These are phyloP conservation scores for Rhodophaea formosa DNA, from an alignment of 2,888 invertebrate species.

Conservation along the genomic window DNA sequence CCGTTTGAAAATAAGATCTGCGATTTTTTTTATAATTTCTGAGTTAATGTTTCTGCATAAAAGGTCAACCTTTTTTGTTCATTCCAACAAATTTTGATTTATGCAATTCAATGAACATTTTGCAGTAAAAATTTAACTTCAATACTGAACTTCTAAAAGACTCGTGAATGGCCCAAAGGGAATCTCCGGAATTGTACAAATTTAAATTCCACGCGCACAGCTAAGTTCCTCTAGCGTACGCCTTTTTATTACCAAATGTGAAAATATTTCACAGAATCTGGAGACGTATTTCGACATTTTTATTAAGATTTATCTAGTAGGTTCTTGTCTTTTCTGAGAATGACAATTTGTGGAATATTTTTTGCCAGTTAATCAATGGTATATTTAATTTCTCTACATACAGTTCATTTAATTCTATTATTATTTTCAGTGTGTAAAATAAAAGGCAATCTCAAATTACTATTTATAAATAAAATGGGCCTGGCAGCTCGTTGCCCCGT, in stretches of 20 bases:
- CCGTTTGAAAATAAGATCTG: too few relatives aligned
- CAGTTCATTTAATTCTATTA: too few relatives aligned
- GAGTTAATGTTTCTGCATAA: too few relatives aligned
- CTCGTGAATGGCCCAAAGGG: neutral
- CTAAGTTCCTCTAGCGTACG: slow-evolving; percentile 5
- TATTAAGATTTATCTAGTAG: neutral
- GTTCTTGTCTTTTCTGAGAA: neutral
- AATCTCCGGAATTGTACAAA: neutral
- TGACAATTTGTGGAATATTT: neutral
- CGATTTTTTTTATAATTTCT: too few relatives aligned
- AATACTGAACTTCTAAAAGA: neutral
- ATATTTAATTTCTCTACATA: neutral
- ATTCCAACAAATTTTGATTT: neutral
- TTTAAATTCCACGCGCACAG: slow-evolving; percentile 4
- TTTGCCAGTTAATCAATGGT: neutral
- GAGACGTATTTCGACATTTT: neutral
- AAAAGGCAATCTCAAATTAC: too few relatives aligned
- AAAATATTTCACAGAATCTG: neutral
- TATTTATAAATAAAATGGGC: too few relatives aligned
- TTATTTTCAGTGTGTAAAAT: too few relatives aligned
- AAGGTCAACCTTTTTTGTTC: neutral
- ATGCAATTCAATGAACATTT: neutral
- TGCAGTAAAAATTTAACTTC: neutral
- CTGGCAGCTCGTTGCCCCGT: too few relatives aligned
- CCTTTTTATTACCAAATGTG: slow-evolving; percentile 6